phyloP scores from a whole-genome alignment of 2,888 invertebrate genomes.

The Synanthedon andrenaeformis region DNA sequence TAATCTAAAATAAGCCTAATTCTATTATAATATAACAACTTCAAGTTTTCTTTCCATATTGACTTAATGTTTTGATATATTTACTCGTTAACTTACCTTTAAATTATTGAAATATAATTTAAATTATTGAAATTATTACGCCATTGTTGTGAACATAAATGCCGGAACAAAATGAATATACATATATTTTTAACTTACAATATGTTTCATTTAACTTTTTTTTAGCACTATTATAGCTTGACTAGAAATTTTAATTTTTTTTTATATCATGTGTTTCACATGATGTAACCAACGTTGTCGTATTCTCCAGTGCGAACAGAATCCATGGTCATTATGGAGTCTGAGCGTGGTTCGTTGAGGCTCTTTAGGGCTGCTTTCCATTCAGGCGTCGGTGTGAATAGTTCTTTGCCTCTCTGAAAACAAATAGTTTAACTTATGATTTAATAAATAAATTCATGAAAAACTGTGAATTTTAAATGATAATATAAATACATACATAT shows the following conservation, averaged over 20 bases:
- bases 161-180: no score
- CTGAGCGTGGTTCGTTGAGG: constrained; percentile 15
- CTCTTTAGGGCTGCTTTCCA: constrained; percentile 55
- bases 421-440: constrained; percentile 3
- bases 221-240: not conserved
- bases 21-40: no score
- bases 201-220: no score
- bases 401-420: constrained; percentile 58
- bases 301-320: constrained; percentile 21
- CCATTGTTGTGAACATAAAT: no score
- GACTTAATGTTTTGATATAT: no score
- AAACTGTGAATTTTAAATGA: not conserved
- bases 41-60: no score
- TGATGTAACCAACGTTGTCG: constrained; percentile 35
- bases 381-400: constrained; percentile 58
- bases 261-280: constrained; percentile 14
- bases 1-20: no score
- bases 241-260: not conserved
- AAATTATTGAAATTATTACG: no score
- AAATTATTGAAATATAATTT: no score
- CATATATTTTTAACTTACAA: no score
- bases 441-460: not conserved
- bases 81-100: no score
- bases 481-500: constrained; percentile 37
- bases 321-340: constrained; percentile 25